phyloP scores from a whole-genome alignment of 2,888 invertebrate genomes.

The Drosophila meridiana region DNA sequence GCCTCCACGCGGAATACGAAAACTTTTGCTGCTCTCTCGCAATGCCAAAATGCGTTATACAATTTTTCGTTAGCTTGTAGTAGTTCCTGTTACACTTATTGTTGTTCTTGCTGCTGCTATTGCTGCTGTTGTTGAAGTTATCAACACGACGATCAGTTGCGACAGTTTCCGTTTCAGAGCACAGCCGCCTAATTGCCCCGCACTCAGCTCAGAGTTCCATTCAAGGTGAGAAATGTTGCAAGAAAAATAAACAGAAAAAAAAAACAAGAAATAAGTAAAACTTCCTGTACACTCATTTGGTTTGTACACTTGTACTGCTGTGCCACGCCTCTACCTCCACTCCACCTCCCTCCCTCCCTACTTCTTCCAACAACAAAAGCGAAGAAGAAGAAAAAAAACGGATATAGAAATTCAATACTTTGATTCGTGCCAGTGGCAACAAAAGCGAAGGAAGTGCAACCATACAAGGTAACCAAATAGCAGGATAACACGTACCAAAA shows the following conservation, averaged over 20 bases:
- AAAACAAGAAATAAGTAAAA: constrained; percentile 34
- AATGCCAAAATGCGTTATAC: constrained; percentile 65
- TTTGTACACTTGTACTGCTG: constrained; percentile 36
- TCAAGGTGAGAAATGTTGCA: constrained; percentile 68
- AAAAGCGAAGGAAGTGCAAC: constrained; percentile 73
- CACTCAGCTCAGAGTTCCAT: constrained; percentile 40
- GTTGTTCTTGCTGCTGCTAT: constrained; percentile 35
- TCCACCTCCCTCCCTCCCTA: background rate
- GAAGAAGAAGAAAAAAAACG: constrained; percentile 68
- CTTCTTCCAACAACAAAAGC: constrained; percentile 29
- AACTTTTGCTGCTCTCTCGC: constrained; percentile 54
- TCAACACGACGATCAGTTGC: constrained; percentile 82
- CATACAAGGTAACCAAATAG: constrained; percentile 78
- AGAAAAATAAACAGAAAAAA: constrained; percentile 17
- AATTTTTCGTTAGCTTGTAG: constrained; percentile 46
- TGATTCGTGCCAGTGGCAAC: constrained; percentile 83
- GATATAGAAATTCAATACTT: constrained; percentile 85
- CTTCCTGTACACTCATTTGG: constrained; percentile 77
- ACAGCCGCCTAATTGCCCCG: constrained; percentile 67
- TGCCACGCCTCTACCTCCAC: background rate
- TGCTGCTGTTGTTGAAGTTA: constrained; percentile 65
- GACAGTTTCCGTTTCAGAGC: constrained; percentile 81
- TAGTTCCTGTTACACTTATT: constrained; percentile 39
- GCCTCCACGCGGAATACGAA: constrained; percentile 48
- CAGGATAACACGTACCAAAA: constrained; percentile 77